phyloP scores from a whole-genome alignment of 2,888 invertebrate genomes.

The Eumerus sabulonum region DNA sequence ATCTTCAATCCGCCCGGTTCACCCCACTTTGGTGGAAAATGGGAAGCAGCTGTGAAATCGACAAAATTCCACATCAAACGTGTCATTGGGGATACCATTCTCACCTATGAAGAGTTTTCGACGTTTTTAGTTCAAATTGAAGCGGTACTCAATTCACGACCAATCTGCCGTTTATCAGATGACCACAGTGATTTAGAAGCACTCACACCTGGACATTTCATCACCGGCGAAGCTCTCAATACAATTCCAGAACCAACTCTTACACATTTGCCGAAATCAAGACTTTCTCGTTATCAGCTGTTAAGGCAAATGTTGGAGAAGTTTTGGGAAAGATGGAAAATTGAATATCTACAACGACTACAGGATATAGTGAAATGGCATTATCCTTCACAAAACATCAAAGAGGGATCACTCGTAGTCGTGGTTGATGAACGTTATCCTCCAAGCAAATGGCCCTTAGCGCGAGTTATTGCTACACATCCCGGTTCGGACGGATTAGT shows the following conservation, averaged over 20 bases:
- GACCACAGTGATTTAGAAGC: constrained; percentile 9
- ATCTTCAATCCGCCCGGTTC: too few relatives aligned
- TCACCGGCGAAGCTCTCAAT: neutral
- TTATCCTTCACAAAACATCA: constrained; percentile 3
- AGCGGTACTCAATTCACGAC: too few relatives aligned
- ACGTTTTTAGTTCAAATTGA: constrained; percentile 7
- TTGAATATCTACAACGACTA: constrained; percentile 3
- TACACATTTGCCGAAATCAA: neutral
- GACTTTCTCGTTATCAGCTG: constrained; percentile 4
- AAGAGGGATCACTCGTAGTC: constrained; percentile 10
- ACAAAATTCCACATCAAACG: constrained; percentile 12
- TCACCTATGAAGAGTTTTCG: constrained; percentile 4
- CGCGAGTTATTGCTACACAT: constrained; percentile 4
- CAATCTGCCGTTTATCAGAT: neutral
- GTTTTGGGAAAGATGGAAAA: constrained; percentile 8
- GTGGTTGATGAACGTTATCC: constrained; percentile 12
- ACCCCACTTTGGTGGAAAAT: constrained; percentile 12
- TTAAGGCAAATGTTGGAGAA: constrained; percentile 2
- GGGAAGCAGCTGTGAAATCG: constrained; percentile 2
- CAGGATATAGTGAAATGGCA: neutral
- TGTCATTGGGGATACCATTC: neutral
- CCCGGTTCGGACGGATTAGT: neutral
- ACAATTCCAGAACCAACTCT: neutral
- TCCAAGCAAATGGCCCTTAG: too few relatives aligned
- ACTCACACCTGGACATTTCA: neutral